phyloP scores from a whole-genome alignment of 1,140 invertebrate species.

The Colletes gigas region DNA sequence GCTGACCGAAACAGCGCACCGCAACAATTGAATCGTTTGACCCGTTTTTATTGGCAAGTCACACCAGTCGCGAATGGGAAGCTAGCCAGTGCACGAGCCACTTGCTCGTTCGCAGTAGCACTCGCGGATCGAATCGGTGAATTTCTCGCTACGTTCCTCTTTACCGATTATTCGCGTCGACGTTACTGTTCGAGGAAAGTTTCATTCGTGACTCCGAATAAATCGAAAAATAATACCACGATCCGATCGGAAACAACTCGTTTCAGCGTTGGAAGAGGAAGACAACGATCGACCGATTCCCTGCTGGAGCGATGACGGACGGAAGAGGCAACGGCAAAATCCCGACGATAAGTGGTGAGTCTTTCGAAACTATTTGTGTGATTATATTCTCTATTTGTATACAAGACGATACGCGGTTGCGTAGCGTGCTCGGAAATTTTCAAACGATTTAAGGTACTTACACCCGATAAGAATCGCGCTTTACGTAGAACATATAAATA shows the following conservation, averaged over 20 bases:
- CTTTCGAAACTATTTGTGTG: conserved; percentile 1
- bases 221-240: no score
- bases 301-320: conserved; percentile 36
- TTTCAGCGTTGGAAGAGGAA: not conserved
- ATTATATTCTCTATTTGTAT: no score
- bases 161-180: not conserved
- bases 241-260: no score
- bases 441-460: no score
- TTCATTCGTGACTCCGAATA: no score
- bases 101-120: conserved; percentile 11
- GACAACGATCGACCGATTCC: not conserved
- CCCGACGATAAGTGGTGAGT: conserved; percentile 67
- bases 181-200: no score
- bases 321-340: conserved; percentile 46
- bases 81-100: conserved; percentile 43
- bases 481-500: not conserved
- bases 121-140: not conserved
- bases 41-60: conserved; percentile 69
- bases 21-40: conserved; percentile 72
- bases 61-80: conserved; percentile 44
- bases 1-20: conserved; percentile 16
- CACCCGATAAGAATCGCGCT: not conserved
- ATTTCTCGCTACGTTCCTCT: not conserved
- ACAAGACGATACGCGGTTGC: no score
- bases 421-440: no score